Base-by-base conservation (phyloP, 1,140 invertebrate genomes). In the Tetramorium alpestre region DNA sequence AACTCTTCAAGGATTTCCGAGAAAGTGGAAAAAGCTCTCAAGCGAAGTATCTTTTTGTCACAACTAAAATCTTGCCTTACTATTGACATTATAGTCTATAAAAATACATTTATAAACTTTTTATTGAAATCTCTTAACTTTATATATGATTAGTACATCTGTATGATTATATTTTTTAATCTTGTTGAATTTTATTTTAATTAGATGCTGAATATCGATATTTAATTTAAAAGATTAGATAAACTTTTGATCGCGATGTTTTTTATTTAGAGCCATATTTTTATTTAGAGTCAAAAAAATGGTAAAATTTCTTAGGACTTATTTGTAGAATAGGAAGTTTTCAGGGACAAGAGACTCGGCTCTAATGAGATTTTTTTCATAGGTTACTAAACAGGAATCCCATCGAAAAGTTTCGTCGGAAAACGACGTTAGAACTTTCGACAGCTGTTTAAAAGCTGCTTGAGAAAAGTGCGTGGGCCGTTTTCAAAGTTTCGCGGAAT, bases 361-460 rank as follows among this genome's bases (percentile, higher is more conserved):
- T 41, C 10, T 72, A 72, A 72, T 44, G 49, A 81, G 22, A 70
- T 81, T 81, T 81, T 80, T 80, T 70, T 16, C 6, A 41, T 10
- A 5, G 13, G 13, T 13, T 54, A 38, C 22, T 81, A n/a, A 81
- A 72, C 33, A 72, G 51, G 22, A 70, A 18, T 81, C 44, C 13
- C 38, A 8, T 81, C 16, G 65, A 72, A 8, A 81, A 81, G 65
- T 81, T 70, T 65, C 22, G 47, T 5, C 28, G 22, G 33, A 44
- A 70, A 72, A 41, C 6, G 16, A 13, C 47, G 22, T 28, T 81
- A 44, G 22, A 49, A 70, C 49, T 70, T 81, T 70, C n/a, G 49
- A 56, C 70, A 56, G 65, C 49, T 22, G 49, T 81, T 81, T 70
- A 56, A 44, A 69, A 56, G 44, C 49, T 80, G 47, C 62, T 81